phyloP scores from a whole-genome alignment of 2,888 invertebrate species.

The Chrysina gloriosa region DNA sequence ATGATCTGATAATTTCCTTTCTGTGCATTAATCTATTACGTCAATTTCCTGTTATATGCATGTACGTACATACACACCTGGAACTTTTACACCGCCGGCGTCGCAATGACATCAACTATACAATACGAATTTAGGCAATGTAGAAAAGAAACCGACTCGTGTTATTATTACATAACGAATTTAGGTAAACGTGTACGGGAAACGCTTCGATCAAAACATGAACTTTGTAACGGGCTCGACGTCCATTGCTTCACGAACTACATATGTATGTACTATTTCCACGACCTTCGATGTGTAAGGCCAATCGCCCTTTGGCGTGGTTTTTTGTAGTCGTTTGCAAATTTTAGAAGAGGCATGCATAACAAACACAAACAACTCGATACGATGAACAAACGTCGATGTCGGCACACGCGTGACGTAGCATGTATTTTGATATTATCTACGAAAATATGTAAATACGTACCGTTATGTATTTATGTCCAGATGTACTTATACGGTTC shows the following conservation, averaged over 20 bases:
- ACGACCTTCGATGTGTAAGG: too few species aligned
- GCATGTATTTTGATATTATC: too few species aligned
- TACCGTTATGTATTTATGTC: too few species aligned
- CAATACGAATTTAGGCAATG: conserved; percentile 1
- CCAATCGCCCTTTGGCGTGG: too few species aligned
- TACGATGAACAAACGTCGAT: too few species aligned
- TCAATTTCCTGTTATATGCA: conserved; percentile 1
- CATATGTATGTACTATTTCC: too few species aligned
- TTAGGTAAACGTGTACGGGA: conserved; percentile 5
- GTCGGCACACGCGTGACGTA: too few species aligned
- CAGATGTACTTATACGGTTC: too few species aligned
- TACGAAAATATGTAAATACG: too few species aligned
- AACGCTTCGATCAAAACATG: conserved; percentile 18
- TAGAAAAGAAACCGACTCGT: not conserved
- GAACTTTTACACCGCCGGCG: not conserved
- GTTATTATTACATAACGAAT: not conserved
- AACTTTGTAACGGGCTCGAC: conserved; percentile 4
- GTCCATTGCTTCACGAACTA: not conserved
- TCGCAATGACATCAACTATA: not conserved
- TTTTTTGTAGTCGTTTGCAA: too few species aligned
- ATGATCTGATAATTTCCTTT: conserved; percentile 2
- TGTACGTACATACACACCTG: not conserved
- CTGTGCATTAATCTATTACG: not conserved
- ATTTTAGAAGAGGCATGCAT: too few species aligned
- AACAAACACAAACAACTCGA: too few species aligned